Evolutionary conservation across 2,797 vertebrate species (phyloP).

Genomic region (Cheirogaleus major): DNA sequence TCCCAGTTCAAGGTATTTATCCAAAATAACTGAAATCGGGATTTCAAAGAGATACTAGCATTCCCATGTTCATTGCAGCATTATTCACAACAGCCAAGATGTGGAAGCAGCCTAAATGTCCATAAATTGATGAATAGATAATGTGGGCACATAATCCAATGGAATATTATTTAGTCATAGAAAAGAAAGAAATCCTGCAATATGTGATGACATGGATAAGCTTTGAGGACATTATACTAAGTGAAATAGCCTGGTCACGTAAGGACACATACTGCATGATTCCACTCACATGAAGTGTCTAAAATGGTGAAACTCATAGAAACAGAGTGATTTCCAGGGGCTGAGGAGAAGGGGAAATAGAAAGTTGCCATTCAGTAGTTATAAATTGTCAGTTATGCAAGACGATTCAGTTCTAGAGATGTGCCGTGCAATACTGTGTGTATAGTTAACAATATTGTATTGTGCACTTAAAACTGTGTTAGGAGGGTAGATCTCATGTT

Average conservation of each 20-base stretch:
- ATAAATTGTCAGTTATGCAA: background rate
- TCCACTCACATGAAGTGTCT: background rate
- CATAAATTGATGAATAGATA: background rate
- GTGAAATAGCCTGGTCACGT: background rate
- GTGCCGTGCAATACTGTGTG: background rate
- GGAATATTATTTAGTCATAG: background rate
- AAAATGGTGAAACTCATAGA: background rate
- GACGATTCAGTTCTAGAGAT: background rate
- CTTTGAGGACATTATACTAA: background rate
- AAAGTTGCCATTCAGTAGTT: background rate
- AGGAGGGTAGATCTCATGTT: background rate
- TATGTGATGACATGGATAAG: background rate
- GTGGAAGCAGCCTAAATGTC: background rate
- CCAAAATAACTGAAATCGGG: background rate
- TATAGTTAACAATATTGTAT: background rate
- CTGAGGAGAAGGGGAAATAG: background rate
- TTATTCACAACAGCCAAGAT: background rate
- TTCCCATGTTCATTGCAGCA: background rate
- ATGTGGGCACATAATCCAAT: background rate
- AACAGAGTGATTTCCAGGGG: background rate
- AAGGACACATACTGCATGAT: background rate
- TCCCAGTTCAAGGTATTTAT: background rate
- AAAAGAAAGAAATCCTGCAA: background rate
- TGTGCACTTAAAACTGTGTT: background rate
- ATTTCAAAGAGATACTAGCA: background rate